Base-by-base conservation (phyloP, 2,888 invertebrate genomes). In the Stenotaenia linearis region DNA sequence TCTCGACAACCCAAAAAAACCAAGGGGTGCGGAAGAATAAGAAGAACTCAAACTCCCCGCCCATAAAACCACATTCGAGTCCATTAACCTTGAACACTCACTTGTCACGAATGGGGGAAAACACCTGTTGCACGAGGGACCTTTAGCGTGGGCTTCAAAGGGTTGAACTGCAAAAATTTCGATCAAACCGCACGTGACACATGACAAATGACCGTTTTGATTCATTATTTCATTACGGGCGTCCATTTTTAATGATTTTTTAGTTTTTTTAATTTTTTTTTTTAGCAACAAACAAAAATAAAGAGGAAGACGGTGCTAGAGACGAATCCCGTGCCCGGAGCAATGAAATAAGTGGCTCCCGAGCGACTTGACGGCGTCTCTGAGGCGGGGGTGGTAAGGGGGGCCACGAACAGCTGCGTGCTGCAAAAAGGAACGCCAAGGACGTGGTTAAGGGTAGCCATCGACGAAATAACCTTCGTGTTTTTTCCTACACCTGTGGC, bases 271-370 rank as follows among this genome's bases (percentile, higher is more conserved):
- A 4, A 56, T 45, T 45, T 18, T 45, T 18, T 15, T 56, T 50
- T 50, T 50, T 50, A 6, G 4, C 9, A 35, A 2, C 12, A 45
- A 15, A 15, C n/a, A 15, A 1, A 21, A 50, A 50, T 18, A 25
- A n/a, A 25, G 21, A 56, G 56, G 56, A 56, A 56, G 28, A 28
- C 69, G 28, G 21, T 28, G 28, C 25, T 69, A 4, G 69, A 69
- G 69, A 69, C 28, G 69, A 25, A n/a, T 69, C 28, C 69, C 69
- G 69, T 69, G 69, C 69, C 69, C 69, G 28, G 69, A 69, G 69
- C 69, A 69, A 69, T 28, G 69, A 69, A 69, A 69, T 69, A 69
- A 69, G 69, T 69, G 69, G 69, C 69, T 69, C 69, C 69, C 69
- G 69, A 69, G 69, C 69, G 69, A 69, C 69, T 69, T 69, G 69